phyloP scores from a whole-genome alignment of 2,888 invertebrate genomes.

The Hymenopus coronatus region DNA sequence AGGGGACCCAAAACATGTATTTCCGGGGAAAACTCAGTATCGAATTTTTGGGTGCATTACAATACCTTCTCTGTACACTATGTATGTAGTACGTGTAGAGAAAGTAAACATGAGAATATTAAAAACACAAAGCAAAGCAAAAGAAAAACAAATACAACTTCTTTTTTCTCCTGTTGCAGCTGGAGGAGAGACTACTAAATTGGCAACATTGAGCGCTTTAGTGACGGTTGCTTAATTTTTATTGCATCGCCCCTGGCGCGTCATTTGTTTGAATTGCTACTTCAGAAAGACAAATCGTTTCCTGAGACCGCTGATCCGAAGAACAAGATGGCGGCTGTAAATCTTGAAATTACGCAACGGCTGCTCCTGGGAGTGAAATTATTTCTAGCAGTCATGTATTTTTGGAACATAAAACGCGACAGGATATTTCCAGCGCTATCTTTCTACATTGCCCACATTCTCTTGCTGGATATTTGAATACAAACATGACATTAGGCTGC shows the following conservation, averaged over 20 bases:
- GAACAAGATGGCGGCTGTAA: not conserved
- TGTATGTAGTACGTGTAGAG: too few relatives aligned
- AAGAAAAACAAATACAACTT: too few relatives aligned
- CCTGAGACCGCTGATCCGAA: not conserved
- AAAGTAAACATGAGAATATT: too few relatives aligned
- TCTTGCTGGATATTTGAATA: not conserved
- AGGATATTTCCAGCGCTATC: not conserved
- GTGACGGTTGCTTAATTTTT: not conserved
- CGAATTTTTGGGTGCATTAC: too few relatives aligned
- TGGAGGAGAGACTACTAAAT: not conserved
- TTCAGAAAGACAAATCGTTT: not conserved
- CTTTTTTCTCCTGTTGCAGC: not conserved
- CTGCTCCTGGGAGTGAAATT: not conserved
- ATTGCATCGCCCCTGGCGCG: not conserved
- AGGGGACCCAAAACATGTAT: too few relatives aligned
- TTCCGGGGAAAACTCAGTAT: too few relatives aligned
- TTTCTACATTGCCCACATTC: not conserved
- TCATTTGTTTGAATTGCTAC: not conserved
- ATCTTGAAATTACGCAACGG: not conserved
- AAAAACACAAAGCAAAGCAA: too few relatives aligned
- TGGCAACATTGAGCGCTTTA: not conserved
- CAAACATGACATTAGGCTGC: not conserved
- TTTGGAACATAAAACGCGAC: not conserved
- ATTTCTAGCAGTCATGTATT: not conserved
- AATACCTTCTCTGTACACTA: too few relatives aligned